Base-by-base conservation (phyloP, 1,140 invertebrate species). In the Dinoponera quadriceps region DNA sequence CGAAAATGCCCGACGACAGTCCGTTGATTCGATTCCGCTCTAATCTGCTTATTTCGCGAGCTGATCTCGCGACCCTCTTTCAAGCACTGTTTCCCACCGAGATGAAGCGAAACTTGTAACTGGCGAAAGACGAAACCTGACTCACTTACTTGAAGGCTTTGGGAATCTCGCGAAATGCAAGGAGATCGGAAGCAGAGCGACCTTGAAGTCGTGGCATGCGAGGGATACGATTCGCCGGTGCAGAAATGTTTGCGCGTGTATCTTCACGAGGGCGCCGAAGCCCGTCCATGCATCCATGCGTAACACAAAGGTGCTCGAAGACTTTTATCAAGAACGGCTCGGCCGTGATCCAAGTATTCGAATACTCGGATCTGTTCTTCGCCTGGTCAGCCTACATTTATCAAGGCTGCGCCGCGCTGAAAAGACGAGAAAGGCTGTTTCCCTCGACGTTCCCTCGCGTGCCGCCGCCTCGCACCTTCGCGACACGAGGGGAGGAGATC, bases 291-390 rank as follows among this genome's bases (percentile, higher is more conserved):
- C 20, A 65, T 20, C 29, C 7, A 49, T 16, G 82, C 77, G 84
- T 85, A 85, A 87, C 86, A 90, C 77, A 90, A 90, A 91, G 85
- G 88, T 86, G 89, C 86, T 89, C 69, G 74, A 69, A 54, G 69
- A 90, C 85, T 90, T 92, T 92, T 91, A 92, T 92, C 90, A 88
- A 88, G 88, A 78, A 91, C 89, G 91, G 89, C 88, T 92, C 91
- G 85, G 88, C 87, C 71, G 88, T 71, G 72, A 88, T 89, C 91
- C 90, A 90, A 91, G 87, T 89, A 90, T 89, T 91, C 87, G 88
- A 87, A 85, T 82, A 90, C 86, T 89, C 83, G 85, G 82, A 82
- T 88, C 86, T 74, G 75, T 71, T 75, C 82, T 88, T 87, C 68
- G 83, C 85, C 87, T 85, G 85, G 87, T 86, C 90, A 91, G 88